phyloP scores from a whole-genome alignment of 2,888 invertebrate species.

The Galerucella nymphaeae region DNA sequence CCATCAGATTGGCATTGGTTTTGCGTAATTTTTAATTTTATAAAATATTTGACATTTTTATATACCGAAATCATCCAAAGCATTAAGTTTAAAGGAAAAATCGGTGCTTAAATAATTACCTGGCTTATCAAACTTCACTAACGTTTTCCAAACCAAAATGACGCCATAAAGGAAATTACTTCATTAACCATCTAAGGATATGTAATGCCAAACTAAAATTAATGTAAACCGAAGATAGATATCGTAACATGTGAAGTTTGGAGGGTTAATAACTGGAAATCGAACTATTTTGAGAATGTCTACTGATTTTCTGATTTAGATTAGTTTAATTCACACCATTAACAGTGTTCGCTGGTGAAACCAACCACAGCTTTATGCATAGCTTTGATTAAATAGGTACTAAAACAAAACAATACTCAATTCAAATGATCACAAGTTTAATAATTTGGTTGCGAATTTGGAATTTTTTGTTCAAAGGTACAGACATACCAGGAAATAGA shows the following conservation, averaged over 20 bases:
- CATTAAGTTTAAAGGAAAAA: too few relatives aligned
- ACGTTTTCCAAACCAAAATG: neutral
- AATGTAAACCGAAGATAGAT: conserved; percentile 11
- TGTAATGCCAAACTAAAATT: conserved; percentile 21
- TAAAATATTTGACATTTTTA: too few relatives aligned
- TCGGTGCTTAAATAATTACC: too few relatives aligned
- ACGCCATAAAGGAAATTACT: conserved; percentile 23
- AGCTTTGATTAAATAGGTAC: neutral
- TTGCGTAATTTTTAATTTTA: too few relatives aligned
- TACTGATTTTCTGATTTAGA: neutral
- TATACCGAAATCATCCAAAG: too few relatives aligned
- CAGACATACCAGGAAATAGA: too few relatives aligned
- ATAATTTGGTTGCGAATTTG: too few relatives aligned
- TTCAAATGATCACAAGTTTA: too few relatives aligned
- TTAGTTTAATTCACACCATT: neutral
- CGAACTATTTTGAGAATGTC: conserved; percentile 1
- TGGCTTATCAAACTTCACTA: neutral
- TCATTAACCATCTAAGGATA: conserved; percentile 28
- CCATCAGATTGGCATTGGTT: too few relatives aligned
- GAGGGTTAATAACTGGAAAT: conserved; percentile 5
- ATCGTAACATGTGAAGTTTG: neutral
- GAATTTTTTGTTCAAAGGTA: too few relatives aligned
- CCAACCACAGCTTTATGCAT: neutral
- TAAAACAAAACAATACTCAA: neutral
- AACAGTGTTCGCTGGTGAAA: neutral